Conservation (phyloP, 2,113 vertebrate genomes). For the Ginglymostoma cirratum region DNA sequence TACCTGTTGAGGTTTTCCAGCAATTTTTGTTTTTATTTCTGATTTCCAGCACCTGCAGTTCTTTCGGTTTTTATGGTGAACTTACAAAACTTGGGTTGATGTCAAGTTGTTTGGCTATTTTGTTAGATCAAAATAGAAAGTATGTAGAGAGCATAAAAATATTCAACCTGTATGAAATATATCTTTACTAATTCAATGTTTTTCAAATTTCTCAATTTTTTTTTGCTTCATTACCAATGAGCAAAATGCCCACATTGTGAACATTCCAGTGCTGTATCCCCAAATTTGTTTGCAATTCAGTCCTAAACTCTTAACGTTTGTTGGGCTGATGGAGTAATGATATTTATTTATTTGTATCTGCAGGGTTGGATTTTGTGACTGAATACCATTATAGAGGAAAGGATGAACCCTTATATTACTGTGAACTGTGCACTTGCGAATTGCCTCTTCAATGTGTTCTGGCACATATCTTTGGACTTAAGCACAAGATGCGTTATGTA, state of each 20-base stretch:
- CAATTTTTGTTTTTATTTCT: too few relatives aligned
- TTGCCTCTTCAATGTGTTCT: background rate
- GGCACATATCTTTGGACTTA: conserved; percentile 28
- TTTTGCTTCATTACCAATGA: background rate
- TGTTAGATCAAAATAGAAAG: background rate
- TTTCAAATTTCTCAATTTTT: background rate
- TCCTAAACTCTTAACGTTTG: background rate
- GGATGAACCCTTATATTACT: background rate
- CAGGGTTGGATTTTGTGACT: conserved; percentile 34
- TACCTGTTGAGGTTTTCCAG: too few relatives aligned
- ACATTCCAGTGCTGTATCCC: background rate
- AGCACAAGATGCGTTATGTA: background rate
- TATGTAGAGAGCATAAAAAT: background rate
- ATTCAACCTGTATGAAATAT: background rate
- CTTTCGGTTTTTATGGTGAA: background rate
- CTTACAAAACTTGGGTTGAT: background rate
- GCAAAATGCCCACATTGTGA: background rate
- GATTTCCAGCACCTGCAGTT: too few relatives aligned
- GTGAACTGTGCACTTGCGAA: conserved; percentile 17
- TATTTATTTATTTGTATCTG: background rate
- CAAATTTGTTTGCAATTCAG: background rate
- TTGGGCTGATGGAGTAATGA: background rate
- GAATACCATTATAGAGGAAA: conserved; percentile 8
- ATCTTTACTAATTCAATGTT: background rate
- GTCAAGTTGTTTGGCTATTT: background rate